Evolutionary conservation across 2,113 vertebrate genomes (phyloP).

Genomic region (Megaceryle maxima): DNA sequence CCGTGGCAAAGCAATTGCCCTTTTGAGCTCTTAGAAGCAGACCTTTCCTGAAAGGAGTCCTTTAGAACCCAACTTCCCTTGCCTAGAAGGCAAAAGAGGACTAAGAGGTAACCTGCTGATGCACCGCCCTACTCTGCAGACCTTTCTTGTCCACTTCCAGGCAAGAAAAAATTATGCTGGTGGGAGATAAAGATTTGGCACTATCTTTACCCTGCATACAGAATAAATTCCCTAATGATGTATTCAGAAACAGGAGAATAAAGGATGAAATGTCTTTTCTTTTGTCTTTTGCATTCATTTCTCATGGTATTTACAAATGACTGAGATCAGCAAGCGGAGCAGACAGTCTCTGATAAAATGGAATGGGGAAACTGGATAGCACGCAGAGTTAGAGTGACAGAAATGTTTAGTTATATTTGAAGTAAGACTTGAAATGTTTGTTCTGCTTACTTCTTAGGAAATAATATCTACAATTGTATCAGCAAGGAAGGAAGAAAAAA

Average conservation of each 20-base stretch:
- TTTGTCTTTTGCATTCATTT: not conserved
- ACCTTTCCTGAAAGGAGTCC: not conserved
- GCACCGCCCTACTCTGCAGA: not conserved
- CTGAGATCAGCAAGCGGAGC: not conserved
- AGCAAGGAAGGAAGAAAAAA: not conserved
- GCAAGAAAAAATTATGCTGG: not conserved
- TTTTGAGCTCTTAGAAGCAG: not conserved
- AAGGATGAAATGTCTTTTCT: not conserved
- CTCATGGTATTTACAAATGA: not conserved
- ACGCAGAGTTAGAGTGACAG: not conserved
- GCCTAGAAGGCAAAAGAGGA: not conserved
- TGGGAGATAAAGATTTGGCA: not conserved
- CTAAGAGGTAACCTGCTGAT: not conserved
- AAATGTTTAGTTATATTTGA: not conserved
- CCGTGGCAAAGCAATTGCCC: not conserved
- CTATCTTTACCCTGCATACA: not conserved
- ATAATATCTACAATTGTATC: not conserved
- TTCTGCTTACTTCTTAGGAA: not conserved
- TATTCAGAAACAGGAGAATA: not conserved
- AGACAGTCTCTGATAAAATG: not conserved
- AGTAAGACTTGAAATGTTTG: not conserved
- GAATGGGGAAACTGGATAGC: not conserved
- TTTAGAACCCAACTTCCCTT: not conserved
- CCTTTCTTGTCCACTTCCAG: not conserved
- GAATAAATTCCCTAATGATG: not conserved